phyloP scores from a whole-genome alignment of 23 tunicate genomes.

The Styela plicata region DNA sequence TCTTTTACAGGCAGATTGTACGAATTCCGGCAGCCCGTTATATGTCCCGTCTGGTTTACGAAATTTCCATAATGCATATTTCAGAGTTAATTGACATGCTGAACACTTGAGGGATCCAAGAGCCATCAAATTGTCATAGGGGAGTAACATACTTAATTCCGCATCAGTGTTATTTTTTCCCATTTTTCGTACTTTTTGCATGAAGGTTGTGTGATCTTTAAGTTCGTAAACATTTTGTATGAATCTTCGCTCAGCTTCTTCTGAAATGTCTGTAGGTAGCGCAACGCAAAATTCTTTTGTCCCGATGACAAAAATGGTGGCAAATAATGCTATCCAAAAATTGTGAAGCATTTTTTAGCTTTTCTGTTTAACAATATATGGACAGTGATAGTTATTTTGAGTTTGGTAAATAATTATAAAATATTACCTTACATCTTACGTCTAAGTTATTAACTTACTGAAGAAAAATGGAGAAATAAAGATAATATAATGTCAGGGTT shows the following conservation, averaged over 20 bases:
- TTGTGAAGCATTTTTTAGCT: too few relatives aligned
- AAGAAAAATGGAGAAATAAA: too few relatives aligned
- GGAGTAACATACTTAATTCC: not conserved
- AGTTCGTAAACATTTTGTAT: not conserved
- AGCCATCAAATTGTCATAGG: not conserved
- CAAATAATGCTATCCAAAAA: not conserved
- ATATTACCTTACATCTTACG: too few relatives aligned
- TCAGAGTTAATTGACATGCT: constrained; percentile 42
- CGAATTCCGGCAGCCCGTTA: constrained; percentile 48
- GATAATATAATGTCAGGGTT: too few relatives aligned
- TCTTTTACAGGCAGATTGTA: constrained; percentile 32
- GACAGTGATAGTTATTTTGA: too few relatives aligned
- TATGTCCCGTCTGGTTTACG: constrained; percentile 71
- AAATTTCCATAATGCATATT: constrained; percentile 57
- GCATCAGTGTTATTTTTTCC: not conserved
- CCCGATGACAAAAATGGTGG: not conserved
- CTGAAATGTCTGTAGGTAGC: not conserved
- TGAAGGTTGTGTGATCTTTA: not conserved
- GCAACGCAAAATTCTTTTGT: not conserved
- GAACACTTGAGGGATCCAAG: constrained; percentile 35
- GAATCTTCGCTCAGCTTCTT: not conserved
- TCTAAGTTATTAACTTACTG: too few relatives aligned
- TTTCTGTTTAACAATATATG: too few relatives aligned
- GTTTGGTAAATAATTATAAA: too few relatives aligned
- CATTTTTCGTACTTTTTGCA: not conserved